Evolutionary conservation across 2,888 invertebrate species (phyloP), one percentile per base, ranked within the genome.

Genomic region (Luffia ferchaultella): DNA sequence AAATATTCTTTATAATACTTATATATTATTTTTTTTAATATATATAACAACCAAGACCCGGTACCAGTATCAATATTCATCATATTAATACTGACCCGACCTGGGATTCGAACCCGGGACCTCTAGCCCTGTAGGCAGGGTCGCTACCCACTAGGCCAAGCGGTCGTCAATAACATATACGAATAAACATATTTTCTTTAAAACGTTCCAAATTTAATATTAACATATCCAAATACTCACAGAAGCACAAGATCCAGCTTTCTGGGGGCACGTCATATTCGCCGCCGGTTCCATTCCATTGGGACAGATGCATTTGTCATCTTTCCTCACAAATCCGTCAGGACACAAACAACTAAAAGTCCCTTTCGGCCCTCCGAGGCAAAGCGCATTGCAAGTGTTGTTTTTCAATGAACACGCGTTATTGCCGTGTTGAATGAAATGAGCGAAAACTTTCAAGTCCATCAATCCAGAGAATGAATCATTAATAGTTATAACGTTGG

Each of bases 391-490:
- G 58, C 96, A 96, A 16, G 79, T 82, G 1, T 71, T 85, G 43
- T 86, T 87, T 55, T 73, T 76, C 42, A 76, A 77, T 0, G 86
- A 82, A 62, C 95, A 95, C 0, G 87, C 87, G 60, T 93, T 94
- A 15, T 83, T 88, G 1, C 93, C 93, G 44, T 88, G 85, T 65
- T 93, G 93, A 17, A 91, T 79, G 53, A 89, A 90, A 61, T 91
- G 91, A 0, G 92, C 91, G 59, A 87, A 93, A 9, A 93, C 89
- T 55, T 83, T 95, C 54, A 96, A 71, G 67, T 95, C 95, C 93
- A 95, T 94, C 46, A 94, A 70, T 1, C 92, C 90, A 0, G 86
- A 76, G 48, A 92, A 77, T 17, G 90, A 87, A 50, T 87, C 79
- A 53, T 88, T 83, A 1, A 92, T 83, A 0, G 85, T 83, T 12